Conservation (phyloP, 2,888 invertebrate genomes). For the Epirrhoe tristata region DNA sequence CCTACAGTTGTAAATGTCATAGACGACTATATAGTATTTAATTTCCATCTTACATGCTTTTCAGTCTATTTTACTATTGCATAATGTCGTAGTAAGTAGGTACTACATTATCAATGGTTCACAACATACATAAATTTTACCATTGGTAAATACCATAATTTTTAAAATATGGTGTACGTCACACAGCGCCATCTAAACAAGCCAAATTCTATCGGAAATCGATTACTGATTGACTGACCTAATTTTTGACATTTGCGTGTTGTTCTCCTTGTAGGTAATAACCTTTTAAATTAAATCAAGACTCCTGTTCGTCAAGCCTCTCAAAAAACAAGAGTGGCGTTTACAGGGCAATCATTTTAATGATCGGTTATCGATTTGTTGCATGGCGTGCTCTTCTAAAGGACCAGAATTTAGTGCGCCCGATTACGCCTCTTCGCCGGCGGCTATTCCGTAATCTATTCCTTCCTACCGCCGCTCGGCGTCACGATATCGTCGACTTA, state of each 20-base stretch:
- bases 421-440: slow-evolving; percentile 70
- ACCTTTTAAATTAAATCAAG: slow-evolving; percentile 63
- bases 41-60: too few relatives aligned
- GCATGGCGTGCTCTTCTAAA: slow-evolving; percentile 79
- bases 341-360: slow-evolving; percentile 83
- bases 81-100: too few relatives aligned
- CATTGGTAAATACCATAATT: too few relatives aligned
- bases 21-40: too few relatives aligned
- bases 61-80: too few relatives aligned
- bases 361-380: slow-evolving; percentile 83
- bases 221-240: background rate
- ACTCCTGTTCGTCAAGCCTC: slow-evolving; percentile 78
- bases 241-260: background rate
- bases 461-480: slow-evolving; percentile 66
- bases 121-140: too few relatives aligned
- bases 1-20: too few relatives aligned
- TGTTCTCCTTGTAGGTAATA: background rate
- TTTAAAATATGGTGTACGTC: too few relatives aligned
- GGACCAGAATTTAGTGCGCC: slow-evolving; percentile 78
- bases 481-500: slow-evolving; percentile 80
- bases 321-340: slow-evolving; percentile 73
- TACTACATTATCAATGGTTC: too few relatives aligned
- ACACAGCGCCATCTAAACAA: too few relatives aligned
- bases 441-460: slow-evolving; percentile 78
- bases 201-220: too few relatives aligned